Conservation (phyloP, 2,113 vertebrate genomes). For the Columbina picui region DNA sequence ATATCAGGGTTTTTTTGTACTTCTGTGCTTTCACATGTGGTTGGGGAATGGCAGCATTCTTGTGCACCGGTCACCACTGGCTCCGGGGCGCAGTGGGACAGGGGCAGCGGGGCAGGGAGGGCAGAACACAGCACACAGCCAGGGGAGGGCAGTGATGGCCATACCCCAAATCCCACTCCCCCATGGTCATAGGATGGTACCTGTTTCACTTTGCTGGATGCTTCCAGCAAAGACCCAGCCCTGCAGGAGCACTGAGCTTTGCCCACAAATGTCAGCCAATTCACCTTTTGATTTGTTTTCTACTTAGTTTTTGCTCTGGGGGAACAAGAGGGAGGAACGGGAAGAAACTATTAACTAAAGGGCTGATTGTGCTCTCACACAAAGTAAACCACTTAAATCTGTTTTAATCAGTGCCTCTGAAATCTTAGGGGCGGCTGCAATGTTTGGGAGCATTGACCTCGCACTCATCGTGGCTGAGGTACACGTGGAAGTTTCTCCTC, state of each 20-base stretch:
- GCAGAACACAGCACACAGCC: rapidly evolving
- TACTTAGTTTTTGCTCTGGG: neutral
- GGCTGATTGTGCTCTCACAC: neutral
- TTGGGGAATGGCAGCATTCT: rapidly evolving
- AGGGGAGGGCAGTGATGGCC: rapidly evolving
- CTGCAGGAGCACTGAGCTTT: neutral
- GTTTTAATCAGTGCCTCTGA: neutral
- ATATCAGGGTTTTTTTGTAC: neutral
- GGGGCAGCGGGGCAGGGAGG: neutral
- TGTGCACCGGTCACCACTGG: rapidly evolving
- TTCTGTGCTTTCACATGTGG: neutral
- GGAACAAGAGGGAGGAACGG: neutral
- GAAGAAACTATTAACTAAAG: neutral
- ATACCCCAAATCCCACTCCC: rapidly evolving
- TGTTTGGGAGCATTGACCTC: neutral
- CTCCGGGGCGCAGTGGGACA: too few relatives aligned
- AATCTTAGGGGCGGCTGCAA: neutral
- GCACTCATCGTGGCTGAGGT: rapidly evolving
- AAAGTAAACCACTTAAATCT: neutral
- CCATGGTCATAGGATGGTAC: rapidly evolving
- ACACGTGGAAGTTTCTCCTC: rapidly evolving
- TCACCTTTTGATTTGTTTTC: neutral
- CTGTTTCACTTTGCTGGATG: neutral
- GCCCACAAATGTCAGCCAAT: neutral
- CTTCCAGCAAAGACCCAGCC: neutral